Evolutionary conservation across 2,888 invertebrate species (phyloP).

Genomic region (Netelia inedita): DNA sequence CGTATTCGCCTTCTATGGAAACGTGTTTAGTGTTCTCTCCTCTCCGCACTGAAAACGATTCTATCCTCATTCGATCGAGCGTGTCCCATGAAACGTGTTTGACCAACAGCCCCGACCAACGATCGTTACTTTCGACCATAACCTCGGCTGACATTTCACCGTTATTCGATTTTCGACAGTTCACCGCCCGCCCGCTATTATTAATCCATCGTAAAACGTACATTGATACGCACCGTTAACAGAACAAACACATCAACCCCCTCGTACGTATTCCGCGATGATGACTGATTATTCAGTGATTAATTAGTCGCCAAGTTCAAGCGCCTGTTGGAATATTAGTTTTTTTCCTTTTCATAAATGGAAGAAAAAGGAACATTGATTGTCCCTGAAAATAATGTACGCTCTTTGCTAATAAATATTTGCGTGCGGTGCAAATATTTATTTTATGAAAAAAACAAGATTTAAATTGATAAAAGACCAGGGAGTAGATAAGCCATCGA

Average conservation of each 20-base stretch:
- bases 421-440: too few species aligned
- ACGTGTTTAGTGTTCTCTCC: not conserved
- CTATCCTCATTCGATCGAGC: not conserved
- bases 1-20: not conserved
- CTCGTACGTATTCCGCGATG: not conserved
- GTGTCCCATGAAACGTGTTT: not conserved
- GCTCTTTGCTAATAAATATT: too few species aligned
- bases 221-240: not conserved
- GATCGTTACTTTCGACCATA: conserved; percentile 18
- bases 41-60: not conserved
- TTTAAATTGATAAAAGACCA: too few species aligned
- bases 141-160: not conserved
- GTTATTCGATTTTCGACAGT: conserved; percentile 32
- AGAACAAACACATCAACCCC: not conserved
- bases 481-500: too few species aligned
- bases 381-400: too few species aligned
- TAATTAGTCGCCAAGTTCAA: not conserved
- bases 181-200: conserved; percentile 4
- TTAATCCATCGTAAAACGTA: conserved; percentile 14
- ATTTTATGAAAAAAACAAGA: too few species aligned
- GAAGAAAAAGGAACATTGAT: too few species aligned
- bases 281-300: conserved; percentile 20
- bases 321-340: not conserved
- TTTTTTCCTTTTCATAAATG: not conserved
- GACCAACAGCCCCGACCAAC: not conserved